These are phyloP conservation scores for Nephrotoma guestfalica DNA, from an alignment of 2,888 invertebrate species.

Conservation along the genomic window DNA sequence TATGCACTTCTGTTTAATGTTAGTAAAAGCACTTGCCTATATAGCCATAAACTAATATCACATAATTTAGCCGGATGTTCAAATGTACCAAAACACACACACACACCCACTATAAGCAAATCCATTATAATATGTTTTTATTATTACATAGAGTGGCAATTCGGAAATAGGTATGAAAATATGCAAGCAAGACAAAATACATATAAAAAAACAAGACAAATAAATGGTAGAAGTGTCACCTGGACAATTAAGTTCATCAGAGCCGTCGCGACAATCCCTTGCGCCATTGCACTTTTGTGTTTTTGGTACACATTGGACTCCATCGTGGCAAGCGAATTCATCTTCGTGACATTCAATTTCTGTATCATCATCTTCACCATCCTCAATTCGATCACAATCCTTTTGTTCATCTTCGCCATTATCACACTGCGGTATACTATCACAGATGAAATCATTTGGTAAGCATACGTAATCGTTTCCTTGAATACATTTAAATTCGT, in stretches of 20 bases:
- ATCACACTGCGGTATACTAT: not conserved
- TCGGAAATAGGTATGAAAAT: not conserved
- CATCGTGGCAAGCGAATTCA: constrained; percentile 10
- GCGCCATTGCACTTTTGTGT: constrained; percentile 11
- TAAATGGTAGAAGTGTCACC: constrained; percentile 14
- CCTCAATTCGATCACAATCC: not conserved
- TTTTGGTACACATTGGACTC: constrained; percentile 9
- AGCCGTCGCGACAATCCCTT: constrained; percentile 41
- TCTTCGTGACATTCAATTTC: not conserved
- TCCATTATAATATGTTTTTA: not conserved
- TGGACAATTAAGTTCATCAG: constrained; percentile 44
- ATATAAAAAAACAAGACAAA: not conserved
- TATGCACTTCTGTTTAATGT: not conserved
- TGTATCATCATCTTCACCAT: not conserved
- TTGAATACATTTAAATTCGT: not conserved
- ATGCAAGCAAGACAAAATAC: not conserved
- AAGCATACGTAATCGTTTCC: not conserved
- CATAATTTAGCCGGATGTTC: not conserved
- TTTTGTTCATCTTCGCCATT: not conserved
- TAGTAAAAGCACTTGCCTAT: not conserved
- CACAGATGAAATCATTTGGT: not conserved
- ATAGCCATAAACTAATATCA: not conserved
- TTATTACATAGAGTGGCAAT: not conserved
- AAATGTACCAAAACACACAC: not conserved
- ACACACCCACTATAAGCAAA: not conserved